A percentile compares a stretch with the other conserved stretches of the same genome.
Evolutionary conservation across 2,797 vertebrate species (phyloP).

Genomic region (Sebastes ruberrimus): DNA sequence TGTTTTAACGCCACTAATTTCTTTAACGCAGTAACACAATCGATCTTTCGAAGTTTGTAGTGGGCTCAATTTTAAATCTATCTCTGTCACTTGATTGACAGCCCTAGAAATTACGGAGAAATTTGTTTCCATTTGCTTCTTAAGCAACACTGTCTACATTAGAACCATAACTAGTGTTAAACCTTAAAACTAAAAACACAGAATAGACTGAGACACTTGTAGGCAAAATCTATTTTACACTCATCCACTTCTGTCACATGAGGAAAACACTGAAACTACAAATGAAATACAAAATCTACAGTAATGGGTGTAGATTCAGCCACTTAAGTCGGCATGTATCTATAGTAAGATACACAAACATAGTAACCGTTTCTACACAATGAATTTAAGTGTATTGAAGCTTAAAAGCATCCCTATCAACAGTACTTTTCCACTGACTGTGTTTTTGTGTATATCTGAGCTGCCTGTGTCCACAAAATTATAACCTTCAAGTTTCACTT

Average conservation of each 20-base stretch:
- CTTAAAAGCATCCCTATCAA: background rate
- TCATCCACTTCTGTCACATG: background rate
- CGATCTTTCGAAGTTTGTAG: no score
- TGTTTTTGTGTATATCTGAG: background rate
- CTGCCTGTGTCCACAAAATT: background rate
- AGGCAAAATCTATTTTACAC: background rate
- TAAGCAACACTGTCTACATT: background rate
- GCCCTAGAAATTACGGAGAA: no score
- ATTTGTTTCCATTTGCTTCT: background rate
- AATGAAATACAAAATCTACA: background rate
- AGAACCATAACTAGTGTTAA: background rate
- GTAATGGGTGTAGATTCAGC: background rate
- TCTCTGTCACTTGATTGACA: no score
- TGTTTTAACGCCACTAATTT: no score
- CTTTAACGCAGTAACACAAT: no score
- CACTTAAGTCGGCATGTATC: background rate
- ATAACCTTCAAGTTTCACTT: background rate
- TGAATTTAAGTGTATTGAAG: background rate
- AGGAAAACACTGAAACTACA: background rate
- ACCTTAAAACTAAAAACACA: background rate
- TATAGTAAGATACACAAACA: background rate
- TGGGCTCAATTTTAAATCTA: no score
- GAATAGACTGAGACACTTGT: background rate
- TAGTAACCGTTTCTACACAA: background rate
- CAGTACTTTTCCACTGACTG: background rate